These are phyloP conservation scores for Meta bourneti DNA, from an alignment of 2,888 invertebrate species.

Conservation along the genomic window DNA sequence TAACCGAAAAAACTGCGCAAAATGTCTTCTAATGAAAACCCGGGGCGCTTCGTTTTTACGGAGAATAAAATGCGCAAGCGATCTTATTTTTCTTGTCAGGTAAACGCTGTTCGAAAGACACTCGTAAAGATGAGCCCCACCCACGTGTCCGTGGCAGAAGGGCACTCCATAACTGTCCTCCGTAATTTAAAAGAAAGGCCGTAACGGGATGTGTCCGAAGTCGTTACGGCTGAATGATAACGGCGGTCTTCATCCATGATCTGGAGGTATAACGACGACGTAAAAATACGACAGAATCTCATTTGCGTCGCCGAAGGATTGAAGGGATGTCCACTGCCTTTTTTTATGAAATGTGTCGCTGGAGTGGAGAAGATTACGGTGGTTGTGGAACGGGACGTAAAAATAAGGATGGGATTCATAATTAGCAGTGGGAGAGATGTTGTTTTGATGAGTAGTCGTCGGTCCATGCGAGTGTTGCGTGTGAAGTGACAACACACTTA, in stretches of 20 bases:
- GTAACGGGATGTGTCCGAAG: not conserved
- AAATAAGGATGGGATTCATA: not conserved
- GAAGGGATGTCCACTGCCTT: too few species aligned
- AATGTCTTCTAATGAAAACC: not conserved
- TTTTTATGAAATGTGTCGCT: too few species aligned
- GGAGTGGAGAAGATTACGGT: too few species aligned
- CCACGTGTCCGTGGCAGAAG: not conserved
- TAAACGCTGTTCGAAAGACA: not conserved
- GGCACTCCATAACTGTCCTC: conserved; percentile 7
- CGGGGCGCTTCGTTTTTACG: not conserved
- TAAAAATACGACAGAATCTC: conserved; percentile 39
- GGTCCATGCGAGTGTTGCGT: not conserved
- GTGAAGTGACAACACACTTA: not conserved
- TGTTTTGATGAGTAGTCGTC: not conserved
- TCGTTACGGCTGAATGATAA: conserved; percentile 19
- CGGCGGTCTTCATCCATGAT: conserved; percentile 32
- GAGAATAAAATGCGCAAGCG: not conserved
- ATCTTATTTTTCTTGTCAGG: not conserved
- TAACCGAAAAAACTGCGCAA: not conserved
- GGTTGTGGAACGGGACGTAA: not conserved
- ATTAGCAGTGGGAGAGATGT: not conserved
- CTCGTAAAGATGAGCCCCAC: not conserved
- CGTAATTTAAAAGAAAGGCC: conserved; percentile 11
- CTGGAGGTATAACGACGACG: conserved; percentile 36
- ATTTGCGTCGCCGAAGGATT: conserved; percentile 25